These are phyloP conservation scores for Scylla paramamosain DNA, from an alignment of 1,140 invertebrate genomes.

Conservation along the genomic window DNA sequence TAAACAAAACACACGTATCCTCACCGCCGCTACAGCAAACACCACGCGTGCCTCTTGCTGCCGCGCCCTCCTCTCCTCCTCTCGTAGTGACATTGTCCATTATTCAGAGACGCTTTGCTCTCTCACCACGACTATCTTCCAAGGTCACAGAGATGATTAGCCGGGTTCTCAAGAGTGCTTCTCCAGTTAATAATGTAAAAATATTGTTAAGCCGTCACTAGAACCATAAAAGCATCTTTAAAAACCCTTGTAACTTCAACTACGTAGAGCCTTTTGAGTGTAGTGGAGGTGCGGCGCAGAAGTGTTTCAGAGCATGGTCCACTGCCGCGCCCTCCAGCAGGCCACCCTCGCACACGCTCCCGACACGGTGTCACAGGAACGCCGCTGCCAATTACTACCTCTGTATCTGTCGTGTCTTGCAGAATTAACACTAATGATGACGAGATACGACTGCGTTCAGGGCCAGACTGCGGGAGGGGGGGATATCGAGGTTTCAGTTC, in stretches of 20 bases:
- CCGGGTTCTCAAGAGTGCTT: no score
- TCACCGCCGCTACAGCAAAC: background rate
- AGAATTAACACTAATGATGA: conserved; percentile 14
- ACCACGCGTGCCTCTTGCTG: background rate
- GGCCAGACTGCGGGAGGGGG: background rate
- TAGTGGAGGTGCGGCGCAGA: no score
- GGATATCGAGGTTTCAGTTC: no score
- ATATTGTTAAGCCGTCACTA: no score
- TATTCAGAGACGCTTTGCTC: no score
- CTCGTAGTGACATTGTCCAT: background rate
- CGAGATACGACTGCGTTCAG: background rate
- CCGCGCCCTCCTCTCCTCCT: background rate
- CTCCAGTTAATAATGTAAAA: no score
- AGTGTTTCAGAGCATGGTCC: background rate
- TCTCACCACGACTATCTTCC: no score
- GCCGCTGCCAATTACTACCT: conserved; percentile 9
- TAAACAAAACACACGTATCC: background rate
- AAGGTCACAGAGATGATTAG: no score
- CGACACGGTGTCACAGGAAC: background rate
- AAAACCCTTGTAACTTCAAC: no score
- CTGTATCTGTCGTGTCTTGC: background rate
- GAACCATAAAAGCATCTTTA: no score
- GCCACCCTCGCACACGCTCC: background rate
- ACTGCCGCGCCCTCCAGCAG: background rate
- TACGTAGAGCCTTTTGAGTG: no score